These are phyloP conservation scores for Bufo gargarizans DNA, from an alignment of 2,113 vertebrate genomes.

Conservation along the genomic window DNA sequence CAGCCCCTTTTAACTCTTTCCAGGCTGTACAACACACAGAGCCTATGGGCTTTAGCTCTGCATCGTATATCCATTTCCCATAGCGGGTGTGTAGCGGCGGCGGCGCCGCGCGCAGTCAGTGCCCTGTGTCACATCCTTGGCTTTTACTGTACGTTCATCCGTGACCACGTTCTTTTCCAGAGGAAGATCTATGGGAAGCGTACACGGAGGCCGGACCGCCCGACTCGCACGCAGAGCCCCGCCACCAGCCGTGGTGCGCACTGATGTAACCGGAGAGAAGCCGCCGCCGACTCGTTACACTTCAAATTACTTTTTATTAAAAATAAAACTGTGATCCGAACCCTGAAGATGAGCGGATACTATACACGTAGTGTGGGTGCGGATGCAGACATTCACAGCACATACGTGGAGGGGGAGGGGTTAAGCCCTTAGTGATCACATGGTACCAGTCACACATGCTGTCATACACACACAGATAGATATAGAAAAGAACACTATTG, in stretches of 20 bases:
- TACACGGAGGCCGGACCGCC: background rate
- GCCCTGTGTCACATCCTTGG: background rate
- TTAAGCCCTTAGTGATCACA: constrained; percentile 49
- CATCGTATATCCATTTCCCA: too few relatives aligned
- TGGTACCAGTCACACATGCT: constrained; percentile 32
- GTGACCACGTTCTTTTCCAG: constrained; percentile 20
- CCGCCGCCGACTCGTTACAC: background rate
- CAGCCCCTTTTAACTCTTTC: too few relatives aligned
- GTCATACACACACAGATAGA: constrained; percentile 6
- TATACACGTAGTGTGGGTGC: background rate
- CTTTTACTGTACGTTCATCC: background rate
- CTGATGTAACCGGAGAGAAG: background rate
- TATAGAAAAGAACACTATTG: constrained; percentile 5
- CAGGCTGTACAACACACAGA: too few relatives aligned
- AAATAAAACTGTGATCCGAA: constrained; percentile 50
- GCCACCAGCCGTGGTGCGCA: background rate
- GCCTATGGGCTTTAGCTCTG: too few relatives aligned
- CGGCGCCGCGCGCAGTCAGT: too few relatives aligned
- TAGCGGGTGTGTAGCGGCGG: too few relatives aligned
- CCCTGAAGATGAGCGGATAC: constrained; percentile 19
- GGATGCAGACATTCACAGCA: constrained; percentile 20
- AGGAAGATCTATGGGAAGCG: constrained; percentile 40
- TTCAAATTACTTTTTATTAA: constrained; percentile 45
- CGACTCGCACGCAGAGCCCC: background rate
- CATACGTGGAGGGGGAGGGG: background rate